Percentiles rank a stretch among this genome's conserved stretches.
Evolutionary conservation across 2,888 invertebrate genomes (phyloP).

Genomic region (Metopia argyrocephala): DNA sequence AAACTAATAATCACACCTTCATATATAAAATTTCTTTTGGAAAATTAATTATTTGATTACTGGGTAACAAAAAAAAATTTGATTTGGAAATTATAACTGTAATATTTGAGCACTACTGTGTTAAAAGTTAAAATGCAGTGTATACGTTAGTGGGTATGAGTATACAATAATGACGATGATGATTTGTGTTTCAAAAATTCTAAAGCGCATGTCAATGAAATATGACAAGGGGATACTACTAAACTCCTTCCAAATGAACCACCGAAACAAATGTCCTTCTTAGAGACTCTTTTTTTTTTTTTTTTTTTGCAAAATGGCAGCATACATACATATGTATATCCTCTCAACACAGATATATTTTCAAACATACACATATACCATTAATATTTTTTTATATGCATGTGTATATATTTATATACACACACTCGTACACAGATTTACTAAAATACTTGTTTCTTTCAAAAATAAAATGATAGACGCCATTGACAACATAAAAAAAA

Average conservation of each 20-base stretch:
- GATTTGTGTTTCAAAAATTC: constrained; percentile 40
- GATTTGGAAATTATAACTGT: too few relatives aligned
- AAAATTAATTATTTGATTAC: too few relatives aligned
- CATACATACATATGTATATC: too few relatives aligned
- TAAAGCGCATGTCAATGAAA: constrained; percentile 61
- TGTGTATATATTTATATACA: constrained; percentile 4
- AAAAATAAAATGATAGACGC: constrained; percentile 61
- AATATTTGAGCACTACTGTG: neutral
- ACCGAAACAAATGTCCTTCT: constrained; percentile 39
- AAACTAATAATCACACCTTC: too few relatives aligned
- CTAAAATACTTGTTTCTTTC: constrained; percentile 25
- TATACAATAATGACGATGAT: constrained; percentile 66
- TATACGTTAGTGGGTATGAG: neutral
- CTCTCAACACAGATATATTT: neutral
- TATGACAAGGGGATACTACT: constrained; percentile 20
- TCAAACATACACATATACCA: neutral
- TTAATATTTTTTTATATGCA: neutral
- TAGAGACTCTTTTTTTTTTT: too few relatives aligned
- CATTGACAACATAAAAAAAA: constrained; percentile 50
- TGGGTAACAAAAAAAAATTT: too few relatives aligned
- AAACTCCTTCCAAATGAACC: constrained; percentile 34
- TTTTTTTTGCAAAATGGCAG: neutral
- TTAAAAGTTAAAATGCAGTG: too few relatives aligned
- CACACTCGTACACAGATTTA: neutral
- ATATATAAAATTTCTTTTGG: too few relatives aligned